phyloP scores from a whole-genome alignment of 2,888 invertebrate genomes.

The Cacoxenus indagator region DNA sequence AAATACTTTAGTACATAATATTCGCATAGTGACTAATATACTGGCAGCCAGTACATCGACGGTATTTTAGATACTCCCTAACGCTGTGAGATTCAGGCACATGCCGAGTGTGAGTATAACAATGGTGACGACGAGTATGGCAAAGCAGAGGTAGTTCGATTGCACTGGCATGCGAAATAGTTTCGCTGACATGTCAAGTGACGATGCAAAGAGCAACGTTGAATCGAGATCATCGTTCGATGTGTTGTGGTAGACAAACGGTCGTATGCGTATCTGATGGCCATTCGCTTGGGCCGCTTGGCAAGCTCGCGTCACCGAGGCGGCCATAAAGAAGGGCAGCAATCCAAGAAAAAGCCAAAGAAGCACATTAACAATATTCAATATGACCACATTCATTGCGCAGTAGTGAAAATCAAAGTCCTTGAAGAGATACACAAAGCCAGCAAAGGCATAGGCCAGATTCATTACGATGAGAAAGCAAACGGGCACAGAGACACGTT shows the following conservation, averaged over 20 bases:
- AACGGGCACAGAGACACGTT: slow-evolving; percentile 81
- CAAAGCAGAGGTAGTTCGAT: slow-evolving; percentile 77
- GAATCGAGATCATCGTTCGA: slow-evolving; percentile 82
- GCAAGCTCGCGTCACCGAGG: slow-evolving; percentile 81
- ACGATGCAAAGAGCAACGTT: slow-evolving; percentile 82
- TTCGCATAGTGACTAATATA: not conserved
- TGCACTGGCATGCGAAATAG: slow-evolving; percentile 82
- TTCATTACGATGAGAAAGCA: slow-evolving; percentile 84
- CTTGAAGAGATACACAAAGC: slow-evolving; percentile 77
- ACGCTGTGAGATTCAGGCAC: slow-evolving; percentile 71
- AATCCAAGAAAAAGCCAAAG: slow-evolving; percentile 65
- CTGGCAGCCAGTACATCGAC: not conserved
- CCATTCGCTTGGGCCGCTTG: slow-evolving; percentile 81
- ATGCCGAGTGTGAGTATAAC: slow-evolving; percentile 80
- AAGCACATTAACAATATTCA: slow-evolving; percentile 76
- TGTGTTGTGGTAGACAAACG: slow-evolving; percentile 85
- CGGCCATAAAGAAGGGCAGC: slow-evolving; percentile 75
- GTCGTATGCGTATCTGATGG: slow-evolving; percentile 83
- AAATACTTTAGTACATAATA: slow-evolving; percentile 31
- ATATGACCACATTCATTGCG: slow-evolving; percentile 75
- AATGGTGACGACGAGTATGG: slow-evolving; percentile 75
- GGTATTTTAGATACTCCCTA: slow-evolving; percentile 43
- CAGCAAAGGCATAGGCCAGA: slow-evolving; percentile 80
- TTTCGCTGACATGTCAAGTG: slow-evolving; percentile 81
- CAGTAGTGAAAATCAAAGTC: slow-evolving; percentile 74